Percentiles rank a stretch among this genome's conserved stretches.
These are phyloP conservation scores for Erebia ligea DNA, from an alignment of 2,888 invertebrate species.

Conservation along the genomic window DNA sequence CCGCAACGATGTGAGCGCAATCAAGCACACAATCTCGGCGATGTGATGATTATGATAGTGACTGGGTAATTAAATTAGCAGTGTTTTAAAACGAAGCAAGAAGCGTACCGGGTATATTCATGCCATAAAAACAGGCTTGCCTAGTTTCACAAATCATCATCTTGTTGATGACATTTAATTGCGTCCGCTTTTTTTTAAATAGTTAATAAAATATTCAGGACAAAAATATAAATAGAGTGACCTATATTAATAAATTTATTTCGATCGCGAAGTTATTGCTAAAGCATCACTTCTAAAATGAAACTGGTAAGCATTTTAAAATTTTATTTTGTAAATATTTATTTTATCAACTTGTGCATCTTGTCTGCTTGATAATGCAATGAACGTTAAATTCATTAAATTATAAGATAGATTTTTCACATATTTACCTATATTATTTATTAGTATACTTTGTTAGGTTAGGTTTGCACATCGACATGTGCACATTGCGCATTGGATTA, in stretches of 20 bases:
- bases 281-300: constrained; percentile 25
- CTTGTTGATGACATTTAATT: constrained; percentile 28
- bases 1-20: too few species aligned
- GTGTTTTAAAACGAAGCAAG: too few species aligned
- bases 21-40: too few species aligned
- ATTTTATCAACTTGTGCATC: background rate
- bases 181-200: constrained; percentile 19
- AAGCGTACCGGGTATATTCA: too few species aligned
- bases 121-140: background rate
- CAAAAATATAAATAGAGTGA: constrained; percentile 34
- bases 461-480: too few species aligned
- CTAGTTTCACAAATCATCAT: constrained; percentile 14
- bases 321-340: background rate
- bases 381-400: background rate
- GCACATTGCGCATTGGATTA: too few species aligned
- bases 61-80: too few species aligned
- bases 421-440: background rate
- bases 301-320: constrained; percentile 29
- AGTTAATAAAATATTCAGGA: constrained; percentile 26
- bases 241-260: constrained; percentile 17
- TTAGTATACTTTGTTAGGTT: too few species aligned
- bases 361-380: background rate
- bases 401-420: background rate
- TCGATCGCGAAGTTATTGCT: constrained; percentile 6
- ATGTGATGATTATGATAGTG: too few species aligned